Base-by-base conservation (phyloP, 2,888 invertebrate species). In the Drepanosiphum platanoidis region DNA sequence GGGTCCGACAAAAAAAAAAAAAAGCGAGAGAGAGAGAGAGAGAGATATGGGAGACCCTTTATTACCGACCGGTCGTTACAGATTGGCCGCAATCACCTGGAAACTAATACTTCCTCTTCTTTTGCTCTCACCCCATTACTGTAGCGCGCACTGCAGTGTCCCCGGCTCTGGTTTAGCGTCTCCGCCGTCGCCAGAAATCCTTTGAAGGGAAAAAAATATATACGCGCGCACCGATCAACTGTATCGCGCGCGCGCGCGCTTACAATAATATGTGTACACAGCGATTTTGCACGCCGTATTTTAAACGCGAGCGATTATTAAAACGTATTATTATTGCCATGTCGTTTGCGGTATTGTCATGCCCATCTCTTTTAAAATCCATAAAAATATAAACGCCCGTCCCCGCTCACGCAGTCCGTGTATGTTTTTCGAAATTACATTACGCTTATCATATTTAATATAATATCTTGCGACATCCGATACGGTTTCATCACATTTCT, bases 61-160 rank as follows among this genome's bases (percentile, higher is more conserved):
- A 84, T 84, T 84, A 84, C 39, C 66, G 66, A 36, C 75, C 83
- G 83, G 83, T 84, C 83, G 83, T 84, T 84, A 84, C 83, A 84
- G 75, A 84, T 84, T 84, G 83, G 83, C 83, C 83, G 83, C 83
- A 84, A 84, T 84, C 83, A 84, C 83, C 83, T 84, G 83, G 83
- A 84, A 84, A 84, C 83, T 84, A 84, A 84, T 84, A 84, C 83
- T 84, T 84, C 83, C 83, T 84, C 83, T 84, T 84, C 75, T 84
- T 68, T 68, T 46, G 82, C 64, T 74, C 72, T 64, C 82, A 15
- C 82, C 82, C 64, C 64, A 46, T 83, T 74, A 61, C 34, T 11
- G 74, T n/a, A 11, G n/a, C 61, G 80, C 18, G 46, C 58, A n/a
- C 66, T 15, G 15, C 34, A 3, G 32, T 34, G 74, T 72, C 72